Evolutionary conservation across 2,113 vertebrate genomes (phyloP), one percentile per base, ranked within the genome.

Genomic region (Peromyscus polionotus): DNA sequence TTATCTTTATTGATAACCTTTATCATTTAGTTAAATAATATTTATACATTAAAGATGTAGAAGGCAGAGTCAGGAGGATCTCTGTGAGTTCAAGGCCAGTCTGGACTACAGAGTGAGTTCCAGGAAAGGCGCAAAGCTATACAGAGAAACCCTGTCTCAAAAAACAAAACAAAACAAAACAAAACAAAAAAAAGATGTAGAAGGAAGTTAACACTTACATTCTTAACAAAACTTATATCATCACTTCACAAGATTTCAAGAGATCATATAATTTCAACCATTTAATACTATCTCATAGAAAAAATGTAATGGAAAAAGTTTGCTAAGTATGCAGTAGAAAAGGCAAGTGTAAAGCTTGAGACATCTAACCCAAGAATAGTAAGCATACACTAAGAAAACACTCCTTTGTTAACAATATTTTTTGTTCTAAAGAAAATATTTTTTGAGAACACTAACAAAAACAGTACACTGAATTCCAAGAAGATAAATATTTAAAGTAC

Each of bases 351-450:
- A 96, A 95, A 97, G 6, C 14, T 51, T 77, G 77, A 94, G 76
- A 61, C 85, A 63, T 93, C 48, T 91, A 93, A 92, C 83, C 51
- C 36, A 94, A 75, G 76, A 93, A 95, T 5, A 91, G 36, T 72
- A 91, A 92, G 10, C 36, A 91, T n/a, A 93, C 39, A 86, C 80
- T 95, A 84, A 59, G 90, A 83, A 90, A 83, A 77, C 11, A 24
- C 48, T 89, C 14, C 93, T 89, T 88, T 48, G 11, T 90, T 54
- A 89, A 97, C 92, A 97, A 77, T 95, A 96, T 97, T 94, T 94
- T 97, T 87, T 96, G 88, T 95, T 77, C 91, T 97, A 97, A 96
- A 90, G 67, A 98, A 97, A 97, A 95, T 92, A 95, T 91, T 97
- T 95, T 87, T 93, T 83, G 77, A 93, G 73, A 95, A 88, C 61